Evolutionary conservation across 2,113 vertebrate genomes (phyloP), one percentile per base, ranked within the genome.

Genomic region (Okapia johnstoni): DNA sequence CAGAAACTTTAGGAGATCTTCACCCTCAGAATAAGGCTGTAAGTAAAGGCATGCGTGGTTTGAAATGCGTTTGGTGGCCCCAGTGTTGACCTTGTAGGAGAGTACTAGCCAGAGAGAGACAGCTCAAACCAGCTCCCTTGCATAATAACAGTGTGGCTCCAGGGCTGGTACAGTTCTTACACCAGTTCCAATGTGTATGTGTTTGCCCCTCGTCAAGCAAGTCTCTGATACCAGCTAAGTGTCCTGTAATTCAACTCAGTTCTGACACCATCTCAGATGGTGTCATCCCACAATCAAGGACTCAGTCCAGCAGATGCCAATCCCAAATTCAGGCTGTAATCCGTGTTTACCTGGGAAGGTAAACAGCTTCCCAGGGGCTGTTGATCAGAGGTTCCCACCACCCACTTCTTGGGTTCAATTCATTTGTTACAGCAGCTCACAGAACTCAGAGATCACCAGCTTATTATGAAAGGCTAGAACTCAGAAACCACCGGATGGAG

Each of bases 341-440:
- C 79, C 16, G 21, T 58, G 63, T 36, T n/a, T 90, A 73, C 10
- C 94, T 63, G 88, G 26, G 21, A 73, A 73, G 66, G 66, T 73
- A 73, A 73, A 40, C 66, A 73, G 66, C 21, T 73, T 73, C 7
- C 28, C 5, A 57, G 7, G 7, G 55, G 15, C 46, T 10, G 19
- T 21, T 25, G 28, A 54, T 43, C 0, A 0, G 55, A 63, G n/a
- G 63, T 7, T 46, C 85, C 55, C 21, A 8, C 9, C 7, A 77
- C 36, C 52, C 46, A 4, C 11, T 10, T 60, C 40, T 70, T 50
- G 26, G 58, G 58, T 43, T 57, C 19, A 10, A n/a, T 58, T 50
- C 30, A 58, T 48, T 50, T 17, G 50, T 30, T 66, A 81, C 58
- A 52, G n/a, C 0, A 3, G 25, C 30, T 86, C 40, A 40, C 14